A percentile compares a stretch with the other conserved stretches of the same genome.
Evolutionary conservation across 2,888 invertebrate genomes (phyloP).

Genomic region (Ethmia dodecea): DNA sequence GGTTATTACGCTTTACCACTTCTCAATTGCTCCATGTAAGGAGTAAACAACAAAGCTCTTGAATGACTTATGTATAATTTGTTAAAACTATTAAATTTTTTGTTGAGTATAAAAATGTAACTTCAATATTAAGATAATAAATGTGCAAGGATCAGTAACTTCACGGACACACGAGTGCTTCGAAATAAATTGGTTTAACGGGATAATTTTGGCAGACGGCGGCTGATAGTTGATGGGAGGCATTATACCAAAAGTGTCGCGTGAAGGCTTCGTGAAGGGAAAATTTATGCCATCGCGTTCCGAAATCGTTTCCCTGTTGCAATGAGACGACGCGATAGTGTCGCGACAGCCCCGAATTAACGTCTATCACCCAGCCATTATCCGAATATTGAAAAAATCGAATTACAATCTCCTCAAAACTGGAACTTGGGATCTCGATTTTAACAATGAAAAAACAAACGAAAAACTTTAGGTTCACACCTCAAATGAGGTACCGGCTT

Average conservation of each 20-base stretch:
- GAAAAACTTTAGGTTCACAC: conserved; percentile 52
- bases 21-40: conserved; percentile 12
- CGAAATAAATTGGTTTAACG: conserved; percentile 12
- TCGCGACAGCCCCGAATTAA: conserved; percentile 22
- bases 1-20: conserved; percentile 51
- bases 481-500: conserved; percentile 59
- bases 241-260: conserved; percentile 21
- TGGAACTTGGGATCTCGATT: conserved; percentile 9
- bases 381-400: conserved; percentile 31
- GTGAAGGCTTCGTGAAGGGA: too few species aligned
- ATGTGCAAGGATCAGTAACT: conserved; percentile 21
- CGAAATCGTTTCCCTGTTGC: conserved; percentile 16
- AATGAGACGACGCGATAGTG: conserved; percentile 12
- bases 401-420: conserved; percentile 28
- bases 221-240: conserved; percentile 11
- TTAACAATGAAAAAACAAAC: conserved; percentile 23
- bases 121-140: conserved; percentile 12
- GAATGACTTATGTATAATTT: conserved; percentile 9
- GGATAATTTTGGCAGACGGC: conserved; percentile 2
- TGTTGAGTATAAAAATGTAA: conserved; percentile 2
- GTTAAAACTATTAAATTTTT: conserved; percentile 1
- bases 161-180: conserved; percentile 4
- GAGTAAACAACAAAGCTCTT: conserved; percentile 11
- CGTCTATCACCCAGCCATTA: conserved; percentile 30
- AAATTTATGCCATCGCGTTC: conserved; percentile 18